phyloP scores from a whole-genome alignment of 2,888 invertebrate species.

The Drosophila fungiperda region DNA sequence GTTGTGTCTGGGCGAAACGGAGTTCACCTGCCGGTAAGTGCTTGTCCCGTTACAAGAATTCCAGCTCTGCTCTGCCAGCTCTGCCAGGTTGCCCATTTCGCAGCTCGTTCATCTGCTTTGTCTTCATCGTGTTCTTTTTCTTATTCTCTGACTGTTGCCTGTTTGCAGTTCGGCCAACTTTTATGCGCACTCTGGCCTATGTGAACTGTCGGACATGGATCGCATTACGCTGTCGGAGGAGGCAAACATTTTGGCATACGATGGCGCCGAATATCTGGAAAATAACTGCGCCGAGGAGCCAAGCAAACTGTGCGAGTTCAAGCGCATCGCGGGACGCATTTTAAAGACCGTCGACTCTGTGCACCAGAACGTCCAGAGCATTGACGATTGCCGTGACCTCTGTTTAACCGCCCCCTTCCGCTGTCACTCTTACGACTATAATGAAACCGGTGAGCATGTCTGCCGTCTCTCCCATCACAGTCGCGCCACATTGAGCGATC shows the following conservation, averaged over 20 bases:
- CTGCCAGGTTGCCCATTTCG: conserved; percentile 31
- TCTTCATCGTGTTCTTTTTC: neutral
- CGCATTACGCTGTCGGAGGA: conserved; percentile 95
- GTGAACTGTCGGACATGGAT: conserved; percentile 96
- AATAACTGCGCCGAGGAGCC: conserved; percentile 97
- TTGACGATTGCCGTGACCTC: conserved; percentile 95
- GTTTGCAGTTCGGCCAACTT: conserved; percentile 94
- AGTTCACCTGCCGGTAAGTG: conserved; percentile 96
- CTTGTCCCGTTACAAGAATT: conserved; percentile 50
- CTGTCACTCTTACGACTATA: conserved; percentile 97
- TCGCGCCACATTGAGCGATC: conserved; percentile 93
- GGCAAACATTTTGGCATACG: conserved; percentile 90
- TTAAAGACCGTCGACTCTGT: conserved; percentile 97
- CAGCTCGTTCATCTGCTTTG: conserved; percentile 59
- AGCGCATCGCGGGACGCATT: conserved; percentile 94
- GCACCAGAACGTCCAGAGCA: conserved; percentile 94
- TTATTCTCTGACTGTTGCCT: neutral
- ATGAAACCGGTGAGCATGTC: conserved; percentile 96
- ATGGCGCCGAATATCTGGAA: conserved; percentile 93
- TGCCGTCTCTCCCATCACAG: conserved; percentile 96
- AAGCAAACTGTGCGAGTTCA: conserved; percentile 96
- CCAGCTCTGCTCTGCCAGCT: conserved; percentile 30
- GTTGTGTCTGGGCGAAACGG: conserved; percentile 94
- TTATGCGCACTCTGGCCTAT: conserved; percentile 94
- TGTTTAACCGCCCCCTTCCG: conserved; percentile 95